A percentile compares a stretch with the other conserved stretches of the same genome.
Conservation (phyloP, 2,113 vertebrate species). For the Empidonax traillii region DNA sequence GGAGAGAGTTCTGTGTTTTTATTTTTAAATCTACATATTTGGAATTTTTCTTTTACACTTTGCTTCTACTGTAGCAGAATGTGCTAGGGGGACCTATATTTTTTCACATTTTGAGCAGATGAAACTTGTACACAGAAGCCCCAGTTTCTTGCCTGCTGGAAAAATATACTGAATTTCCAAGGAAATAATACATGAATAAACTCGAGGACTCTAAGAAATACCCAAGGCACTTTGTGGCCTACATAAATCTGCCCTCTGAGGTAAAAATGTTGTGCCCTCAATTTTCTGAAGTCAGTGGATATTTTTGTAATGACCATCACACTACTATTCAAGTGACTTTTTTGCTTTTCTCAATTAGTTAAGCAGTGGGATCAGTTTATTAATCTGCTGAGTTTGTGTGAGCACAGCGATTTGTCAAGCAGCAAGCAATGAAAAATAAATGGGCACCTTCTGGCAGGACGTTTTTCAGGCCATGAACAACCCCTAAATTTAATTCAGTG, state of each 20-base stretch:
- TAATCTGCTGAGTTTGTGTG: background rate
- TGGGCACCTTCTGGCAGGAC: background rate
- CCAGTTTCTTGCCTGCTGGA: constrained; percentile 54
- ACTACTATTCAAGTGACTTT: background rate
- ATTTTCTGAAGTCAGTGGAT: constrained; percentile 24
- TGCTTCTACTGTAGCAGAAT: constrained; percentile 34
- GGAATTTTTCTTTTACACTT: constrained; percentile 46
- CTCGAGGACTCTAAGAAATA: constrained; percentile 39
- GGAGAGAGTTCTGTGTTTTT: constrained; percentile 32
- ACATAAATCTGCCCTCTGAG: constrained; percentile 44
- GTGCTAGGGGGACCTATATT: constrained; percentile 49
- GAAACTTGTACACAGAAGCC: constrained; percentile 29
- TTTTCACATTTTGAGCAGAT: constrained; percentile 55
- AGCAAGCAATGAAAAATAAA: constrained; percentile 13
- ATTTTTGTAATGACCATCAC: constrained; percentile 18
- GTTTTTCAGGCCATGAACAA: background rate
- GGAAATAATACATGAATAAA: constrained; percentile 63
- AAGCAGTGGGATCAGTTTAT: constrained; percentile 8
- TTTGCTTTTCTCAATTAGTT: background rate
- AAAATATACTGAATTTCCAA: constrained; percentile 42
- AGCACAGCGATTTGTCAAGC: background rate
- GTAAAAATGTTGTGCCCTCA: constrained; percentile 26
- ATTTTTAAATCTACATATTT: constrained; percentile 68
- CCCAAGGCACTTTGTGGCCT: constrained; percentile 58
- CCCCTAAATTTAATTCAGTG: background rate